phyloP scores from a whole-genome alignment of 2,888 invertebrate genomes.

The Notocelia uddmanniana region DNA sequence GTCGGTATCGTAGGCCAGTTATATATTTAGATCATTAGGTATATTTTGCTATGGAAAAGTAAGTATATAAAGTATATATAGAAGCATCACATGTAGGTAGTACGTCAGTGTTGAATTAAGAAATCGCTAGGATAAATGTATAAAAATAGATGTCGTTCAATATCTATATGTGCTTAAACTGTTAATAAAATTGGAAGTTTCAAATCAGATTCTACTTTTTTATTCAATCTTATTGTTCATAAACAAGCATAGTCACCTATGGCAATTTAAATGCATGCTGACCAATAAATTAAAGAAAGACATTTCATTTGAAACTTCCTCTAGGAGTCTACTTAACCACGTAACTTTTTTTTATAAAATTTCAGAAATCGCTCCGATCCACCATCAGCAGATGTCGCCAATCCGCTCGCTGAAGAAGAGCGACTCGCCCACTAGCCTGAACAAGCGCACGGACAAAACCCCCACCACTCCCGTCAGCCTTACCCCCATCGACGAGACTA shows the following conservation, averaged over 20 bases:
- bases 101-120: constrained; percentile 14
- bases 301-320: constrained; percentile 55
- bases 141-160: constrained; percentile 34
- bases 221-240: neutral
- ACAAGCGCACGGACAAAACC: constrained; percentile 82
- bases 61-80: too few relatives aligned
- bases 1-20: neutral
- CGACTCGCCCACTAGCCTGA: constrained; percentile 80
- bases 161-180: constrained; percentile 59
- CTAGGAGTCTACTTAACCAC: neutral
- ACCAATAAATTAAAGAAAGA: neutral
- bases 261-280: neutral
- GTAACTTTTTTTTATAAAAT: constrained; percentile 53
- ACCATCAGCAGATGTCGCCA: constrained; percentile 84
- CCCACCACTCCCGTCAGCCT: constrained; percentile 82
- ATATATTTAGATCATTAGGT: constrained; percentile 17
- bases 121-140: constrained; percentile 28
- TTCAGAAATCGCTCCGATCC: constrained; percentile 83
- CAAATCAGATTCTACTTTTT: constrained; percentile 51
- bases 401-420: constrained; percentile 82
- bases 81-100: constrained; percentile 32
- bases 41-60: constrained; percentile 25
- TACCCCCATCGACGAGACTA: constrained; percentile 82
- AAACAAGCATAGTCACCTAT: neutral
- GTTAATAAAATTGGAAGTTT: constrained; percentile 56